These are phyloP conservation scores for Anas bahamensis DNA, from an alignment of 2,797 vertebrate species.

Conservation along the genomic window DNA sequence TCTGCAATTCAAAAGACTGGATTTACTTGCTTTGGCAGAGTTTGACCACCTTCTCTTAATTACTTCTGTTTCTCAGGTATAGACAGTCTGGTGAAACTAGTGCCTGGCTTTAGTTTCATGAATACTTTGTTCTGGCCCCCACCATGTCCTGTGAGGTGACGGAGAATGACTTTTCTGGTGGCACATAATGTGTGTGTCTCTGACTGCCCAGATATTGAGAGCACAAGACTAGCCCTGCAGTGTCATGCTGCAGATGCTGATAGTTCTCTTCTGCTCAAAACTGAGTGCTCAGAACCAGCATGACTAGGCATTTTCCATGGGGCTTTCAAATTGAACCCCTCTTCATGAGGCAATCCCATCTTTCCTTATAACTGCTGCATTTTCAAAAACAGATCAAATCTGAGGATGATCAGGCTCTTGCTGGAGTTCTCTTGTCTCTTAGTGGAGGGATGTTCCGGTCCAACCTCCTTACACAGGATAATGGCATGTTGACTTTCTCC, in stretches of 20 bases:
- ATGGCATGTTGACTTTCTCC: conserved; percentile 92
- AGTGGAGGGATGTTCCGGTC: conserved; percentile 96
- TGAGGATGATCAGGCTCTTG: conserved; percentile 92
- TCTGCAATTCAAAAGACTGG: neutral
- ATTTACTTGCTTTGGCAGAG: neutral
- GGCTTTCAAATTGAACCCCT: neutral
- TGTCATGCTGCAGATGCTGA: neutral
- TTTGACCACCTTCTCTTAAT: neutral
- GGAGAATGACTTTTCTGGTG: neutral
- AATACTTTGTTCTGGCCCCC: neutral
- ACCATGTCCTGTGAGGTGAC: neutral
- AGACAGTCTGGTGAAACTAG: neutral
- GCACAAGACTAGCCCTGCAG: neutral
- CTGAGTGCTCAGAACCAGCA: neutral
- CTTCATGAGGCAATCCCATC: rapidly evolving
- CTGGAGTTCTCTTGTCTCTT: conserved; percentile 95
- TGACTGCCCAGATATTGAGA: neutral
- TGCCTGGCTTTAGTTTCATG: neutral
- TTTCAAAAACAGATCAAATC: conserved; percentile 86
- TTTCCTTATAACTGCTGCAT: neutral
- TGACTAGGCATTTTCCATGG: neutral
- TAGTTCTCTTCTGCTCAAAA: neutral
- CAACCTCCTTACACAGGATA: conserved; percentile 95
- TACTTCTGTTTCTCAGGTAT: neutral
- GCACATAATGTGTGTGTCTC: neutral